Conservation (phyloP, 2,888 invertebrate species). For the Lasioglossum villosulum region DNA sequence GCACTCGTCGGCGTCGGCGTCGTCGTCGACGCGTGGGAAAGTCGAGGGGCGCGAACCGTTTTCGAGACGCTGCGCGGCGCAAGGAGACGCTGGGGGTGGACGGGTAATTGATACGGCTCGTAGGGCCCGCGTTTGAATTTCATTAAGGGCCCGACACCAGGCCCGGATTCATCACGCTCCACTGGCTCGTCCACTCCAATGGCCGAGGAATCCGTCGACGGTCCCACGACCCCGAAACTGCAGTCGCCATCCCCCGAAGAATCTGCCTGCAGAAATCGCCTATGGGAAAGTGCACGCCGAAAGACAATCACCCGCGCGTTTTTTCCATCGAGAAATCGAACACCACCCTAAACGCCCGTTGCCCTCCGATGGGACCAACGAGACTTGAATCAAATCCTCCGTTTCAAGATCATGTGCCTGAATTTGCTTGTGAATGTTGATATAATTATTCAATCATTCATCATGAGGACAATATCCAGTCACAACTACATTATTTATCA, state of each 20-base stretch:
- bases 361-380: background rate
- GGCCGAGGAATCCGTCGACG: slow-evolving; percentile 48
- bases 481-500: no score
- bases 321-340: background rate
- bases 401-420: no score
- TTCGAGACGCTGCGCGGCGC: slow-evolving; percentile 35
- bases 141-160: slow-evolving; percentile 65
- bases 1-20: slow-evolving; percentile 26
- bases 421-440: background rate
- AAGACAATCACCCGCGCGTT: slow-evolving; percentile 13
- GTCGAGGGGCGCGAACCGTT: slow-evolving; percentile 68
- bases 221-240: slow-evolving; percentile 46
- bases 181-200: slow-evolving; percentile 57
- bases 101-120: slow-evolving; percentile 71
- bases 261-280: slow-evolving; percentile 23
- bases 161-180: slow-evolving; percentile 55
- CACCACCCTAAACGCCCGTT: background rate
- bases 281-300: slow-evolving; percentile 32
- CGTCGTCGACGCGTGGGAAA: slow-evolving; percentile 64
- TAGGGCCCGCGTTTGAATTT: slow-evolving; percentile 70
- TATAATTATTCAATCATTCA: background rate
- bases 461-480: background rate
- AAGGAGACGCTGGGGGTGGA: slow-evolving; percentile 67
- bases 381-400: background rate
- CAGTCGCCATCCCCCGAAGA: slow-evolving; percentile 16